phyloP scores from a whole-genome alignment of 2,888 invertebrate genomes.

The Polydrusus cervinus region DNA sequence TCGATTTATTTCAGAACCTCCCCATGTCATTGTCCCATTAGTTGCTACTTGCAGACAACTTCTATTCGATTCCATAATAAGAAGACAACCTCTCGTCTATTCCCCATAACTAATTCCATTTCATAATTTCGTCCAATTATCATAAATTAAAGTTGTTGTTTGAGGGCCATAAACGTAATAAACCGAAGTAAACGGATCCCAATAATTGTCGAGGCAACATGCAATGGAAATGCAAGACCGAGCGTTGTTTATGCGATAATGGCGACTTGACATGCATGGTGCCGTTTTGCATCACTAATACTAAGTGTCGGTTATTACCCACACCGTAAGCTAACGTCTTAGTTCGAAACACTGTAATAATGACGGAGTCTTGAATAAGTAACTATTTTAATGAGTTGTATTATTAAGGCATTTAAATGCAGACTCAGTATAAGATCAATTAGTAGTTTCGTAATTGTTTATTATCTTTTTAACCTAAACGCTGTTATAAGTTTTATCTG shows the following conservation, averaged over 20 bases:
- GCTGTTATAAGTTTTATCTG: too few species aligned
- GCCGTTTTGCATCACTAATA: constrained; percentile 41
- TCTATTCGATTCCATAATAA: constrained; percentile 6
- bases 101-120: constrained; percentile 33
- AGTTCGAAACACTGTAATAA: constrained; percentile 8
- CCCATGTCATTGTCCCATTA: not conserved
- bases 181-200: constrained; percentile 32
- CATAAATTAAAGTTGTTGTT: constrained; percentile 55
- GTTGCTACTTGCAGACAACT: not conserved
- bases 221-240: constrained; percentile 32
- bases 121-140: constrained; percentile 56
- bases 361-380: not conserved
- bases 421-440: too few species aligned
- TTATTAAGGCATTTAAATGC: too few species aligned
- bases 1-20: too few species aligned
- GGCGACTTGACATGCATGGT: constrained; percentile 24
- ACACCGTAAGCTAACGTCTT: constrained; percentile 32
- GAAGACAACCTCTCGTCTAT: constrained; percentile 1
- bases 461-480: too few species aligned
- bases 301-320: constrained; percentile 39
- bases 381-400: not conserved
- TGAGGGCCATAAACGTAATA: constrained; percentile 44
- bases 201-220: constrained; percentile 43
- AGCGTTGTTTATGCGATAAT: constrained; percentile 31
- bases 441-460: too few species aligned